Evolutionary conservation across 1,140 invertebrate genomes (phyloP).

Genomic region (Holotrichia oblita): DNA sequence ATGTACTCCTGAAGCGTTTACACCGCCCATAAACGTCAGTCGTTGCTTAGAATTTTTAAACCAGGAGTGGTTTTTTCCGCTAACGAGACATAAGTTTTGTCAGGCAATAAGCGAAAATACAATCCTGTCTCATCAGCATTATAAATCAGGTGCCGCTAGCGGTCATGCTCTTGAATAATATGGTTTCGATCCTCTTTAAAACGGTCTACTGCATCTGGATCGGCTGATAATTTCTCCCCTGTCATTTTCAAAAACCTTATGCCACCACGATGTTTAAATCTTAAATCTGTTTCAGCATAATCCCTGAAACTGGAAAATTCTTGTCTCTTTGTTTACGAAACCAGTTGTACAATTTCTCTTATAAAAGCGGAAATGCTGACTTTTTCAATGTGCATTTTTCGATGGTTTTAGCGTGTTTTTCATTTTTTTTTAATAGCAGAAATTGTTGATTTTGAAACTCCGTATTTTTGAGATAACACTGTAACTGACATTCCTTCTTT

Average conservation of each 20-base stretch:
- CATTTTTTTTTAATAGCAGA: conserved; percentile 32
- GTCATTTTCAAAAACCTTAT: too few relatives aligned
- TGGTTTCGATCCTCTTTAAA: too few relatives aligned
- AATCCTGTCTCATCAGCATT: too few relatives aligned
- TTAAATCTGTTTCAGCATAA: conserved; percentile 36
- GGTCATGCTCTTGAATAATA: too few relatives aligned
- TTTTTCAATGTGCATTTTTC: conserved; percentile 3
- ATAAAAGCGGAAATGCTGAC: not conserved
- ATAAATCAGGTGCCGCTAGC: too few relatives aligned
- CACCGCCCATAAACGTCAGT: too few relatives aligned
- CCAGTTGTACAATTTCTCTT: conserved; percentile 41
- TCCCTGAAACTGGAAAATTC: conserved; percentile 30
- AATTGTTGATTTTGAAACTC: conserved; percentile 39
- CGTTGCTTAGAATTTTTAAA: too few relatives aligned
- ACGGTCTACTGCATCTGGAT: conserved; percentile 10
- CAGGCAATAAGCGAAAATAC: too few relatives aligned
- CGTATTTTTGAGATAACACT: conserved; percentile 41
- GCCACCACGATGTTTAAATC: not conserved
- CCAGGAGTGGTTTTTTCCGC: too few relatives aligned
- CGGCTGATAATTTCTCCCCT: not conserved
- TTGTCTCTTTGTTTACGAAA: conserved; percentile 42
- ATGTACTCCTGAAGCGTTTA: too few relatives aligned
- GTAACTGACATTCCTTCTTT: conserved; percentile 24
- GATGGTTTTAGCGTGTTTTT: not conserved
- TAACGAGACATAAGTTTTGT: too few relatives aligned